Conservation (phyloP, 2,113 vertebrate genomes). For the Thamnaconus septentrionalis region DNA sequence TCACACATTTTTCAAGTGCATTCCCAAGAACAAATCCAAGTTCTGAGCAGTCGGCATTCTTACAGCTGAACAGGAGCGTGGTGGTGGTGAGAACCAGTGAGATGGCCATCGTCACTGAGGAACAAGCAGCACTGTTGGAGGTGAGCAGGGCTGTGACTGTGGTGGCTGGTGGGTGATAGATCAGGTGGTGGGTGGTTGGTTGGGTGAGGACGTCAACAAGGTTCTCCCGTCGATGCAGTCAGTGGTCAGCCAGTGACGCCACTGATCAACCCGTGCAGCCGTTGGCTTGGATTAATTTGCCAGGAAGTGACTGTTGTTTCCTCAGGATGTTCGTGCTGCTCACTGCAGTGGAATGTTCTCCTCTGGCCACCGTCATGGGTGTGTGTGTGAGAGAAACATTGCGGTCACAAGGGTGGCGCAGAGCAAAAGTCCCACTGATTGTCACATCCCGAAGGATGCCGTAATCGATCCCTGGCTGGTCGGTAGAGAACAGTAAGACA, state of each 20-base stretch:
- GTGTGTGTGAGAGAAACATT: slow-evolving; percentile 11
- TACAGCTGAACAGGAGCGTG: slow-evolving; percentile 67
- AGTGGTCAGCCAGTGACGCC: slow-evolving; percentile 13
- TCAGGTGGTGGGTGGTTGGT: slow-evolving; percentile 21
- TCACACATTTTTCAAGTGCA: too few species aligned
- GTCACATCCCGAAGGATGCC: too few species aligned
- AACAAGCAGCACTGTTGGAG: slow-evolving; percentile 15
- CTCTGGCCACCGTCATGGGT: slow-evolving; percentile 1
- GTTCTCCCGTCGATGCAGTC: slow-evolving; percentile 35
- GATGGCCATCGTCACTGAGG: slow-evolving; percentile 56
- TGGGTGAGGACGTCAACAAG: slow-evolving; percentile 8
- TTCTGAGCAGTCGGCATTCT: slow-evolving; percentile 25
- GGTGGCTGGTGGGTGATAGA: slow-evolving; percentile 3
- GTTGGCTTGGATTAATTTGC: slow-evolving; percentile 58
- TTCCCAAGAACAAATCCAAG: neutral
- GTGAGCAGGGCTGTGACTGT: slow-evolving; percentile 5
- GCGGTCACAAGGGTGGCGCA: slow-evolving; percentile 20
- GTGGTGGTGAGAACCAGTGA: slow-evolving; percentile 40
- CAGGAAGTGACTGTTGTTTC: slow-evolving; percentile 80
- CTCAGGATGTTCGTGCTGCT: slow-evolving; percentile 74
- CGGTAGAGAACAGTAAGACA: slow-evolving; percentile 19
- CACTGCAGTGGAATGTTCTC: slow-evolving; percentile 72
- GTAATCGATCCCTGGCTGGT: slow-evolving; percentile 13
- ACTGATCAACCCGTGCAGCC: slow-evolving; percentile 55
- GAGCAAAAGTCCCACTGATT: slow-evolving; percentile 25